Conservation (phyloP, 1,140 invertebrate species). For the Euglossa dilemma region DNA sequence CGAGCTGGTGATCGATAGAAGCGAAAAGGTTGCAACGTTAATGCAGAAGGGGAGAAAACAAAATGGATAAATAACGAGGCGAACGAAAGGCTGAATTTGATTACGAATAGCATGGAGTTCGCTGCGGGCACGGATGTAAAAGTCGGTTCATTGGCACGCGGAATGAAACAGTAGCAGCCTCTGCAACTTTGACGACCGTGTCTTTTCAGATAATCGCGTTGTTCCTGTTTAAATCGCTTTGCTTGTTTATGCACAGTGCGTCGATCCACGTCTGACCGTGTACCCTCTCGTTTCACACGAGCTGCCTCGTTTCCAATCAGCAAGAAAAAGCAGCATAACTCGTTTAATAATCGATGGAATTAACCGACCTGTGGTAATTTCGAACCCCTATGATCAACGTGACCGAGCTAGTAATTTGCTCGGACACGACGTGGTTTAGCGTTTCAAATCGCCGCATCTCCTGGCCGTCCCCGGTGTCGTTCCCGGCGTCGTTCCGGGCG, state of each 20-base stretch:
- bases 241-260: slow-evolving; percentile 12
- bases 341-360: slow-evolving; percentile 36
- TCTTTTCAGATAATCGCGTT: slow-evolving; percentile 25
- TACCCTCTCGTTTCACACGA: neutral
- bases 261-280: neutral
- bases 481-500: too few relatives aligned
- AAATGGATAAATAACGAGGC: slow-evolving; percentile 24
- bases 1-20: too few relatives aligned
- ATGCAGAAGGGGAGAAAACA: too few relatives aligned
- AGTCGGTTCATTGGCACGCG: slow-evolving; percentile 21
- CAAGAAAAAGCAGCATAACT: neutral
- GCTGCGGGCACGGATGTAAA: neutral
- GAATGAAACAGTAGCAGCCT: slow-evolving; percentile 30
- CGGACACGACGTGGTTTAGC: too few relatives aligned
- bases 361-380: slow-evolving; percentile 9
- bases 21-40: too few relatives aligned
- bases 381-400: neutral
- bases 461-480: too few relatives aligned
- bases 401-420: neutral
- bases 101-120: neutral
- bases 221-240: slow-evolving; percentile 26
- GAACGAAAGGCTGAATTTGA: slow-evolving; percentile 17
- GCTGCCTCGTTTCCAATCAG: too few relatives aligned
- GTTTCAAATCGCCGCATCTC: neutral
- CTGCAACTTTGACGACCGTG: slow-evolving; percentile 25